These are phyloP conservation scores for Marasmarcha lunaedactyla DNA, from an alignment of 2,888 invertebrate species.

Conservation along the genomic window DNA sequence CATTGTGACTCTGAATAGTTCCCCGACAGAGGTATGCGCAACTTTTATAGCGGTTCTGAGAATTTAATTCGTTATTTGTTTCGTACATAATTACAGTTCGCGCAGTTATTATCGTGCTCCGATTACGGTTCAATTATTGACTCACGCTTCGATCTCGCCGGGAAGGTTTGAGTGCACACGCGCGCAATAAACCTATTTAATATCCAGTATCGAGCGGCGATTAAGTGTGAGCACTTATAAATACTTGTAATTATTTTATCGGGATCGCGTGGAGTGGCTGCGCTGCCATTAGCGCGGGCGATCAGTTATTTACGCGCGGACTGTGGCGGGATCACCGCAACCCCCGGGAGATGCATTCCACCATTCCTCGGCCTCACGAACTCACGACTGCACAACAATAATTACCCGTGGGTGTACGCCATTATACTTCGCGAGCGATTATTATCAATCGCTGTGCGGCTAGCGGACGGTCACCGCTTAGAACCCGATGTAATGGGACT, in stretches of 20 bases:
- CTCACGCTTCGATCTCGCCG: constrained; percentile 36
- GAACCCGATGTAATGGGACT: constrained; percentile 59
- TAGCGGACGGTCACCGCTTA: constrained; percentile 66
- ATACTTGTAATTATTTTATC: constrained; percentile 64
- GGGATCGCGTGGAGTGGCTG: constrained; percentile 54
- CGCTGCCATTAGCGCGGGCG: constrained; percentile 65
- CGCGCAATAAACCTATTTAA: constrained; percentile 28
- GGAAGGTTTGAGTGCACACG: constrained; percentile 37
- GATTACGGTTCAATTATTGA: constrained; percentile 38
- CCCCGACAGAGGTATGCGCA: constrained; percentile 14
- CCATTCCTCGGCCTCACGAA: constrained; percentile 64
- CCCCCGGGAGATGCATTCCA: constrained; percentile 71
- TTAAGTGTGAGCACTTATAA: constrained; percentile 57
- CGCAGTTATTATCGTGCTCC: constrained; percentile 21
- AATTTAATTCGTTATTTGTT: constrained; percentile 19
- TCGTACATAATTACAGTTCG: constrained; percentile 13
- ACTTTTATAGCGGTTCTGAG: constrained; percentile 40
- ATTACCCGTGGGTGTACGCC: constrained; percentile 71
- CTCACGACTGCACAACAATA: constrained; percentile 70
- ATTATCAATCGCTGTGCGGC: constrained; percentile 64
- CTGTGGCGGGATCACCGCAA: constrained; percentile 52
- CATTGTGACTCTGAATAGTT: constrained; percentile 37
- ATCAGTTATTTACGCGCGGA: constrained; percentile 63
- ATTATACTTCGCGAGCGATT: constrained; percentile 69
- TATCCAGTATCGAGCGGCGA: constrained; percentile 41